A percentile compares a stretch with the other conserved stretches of the same genome.
Evolutionary conservation across 1,140 invertebrate species (phyloP).

Genomic region (Drosophila parabipectinata): DNA sequence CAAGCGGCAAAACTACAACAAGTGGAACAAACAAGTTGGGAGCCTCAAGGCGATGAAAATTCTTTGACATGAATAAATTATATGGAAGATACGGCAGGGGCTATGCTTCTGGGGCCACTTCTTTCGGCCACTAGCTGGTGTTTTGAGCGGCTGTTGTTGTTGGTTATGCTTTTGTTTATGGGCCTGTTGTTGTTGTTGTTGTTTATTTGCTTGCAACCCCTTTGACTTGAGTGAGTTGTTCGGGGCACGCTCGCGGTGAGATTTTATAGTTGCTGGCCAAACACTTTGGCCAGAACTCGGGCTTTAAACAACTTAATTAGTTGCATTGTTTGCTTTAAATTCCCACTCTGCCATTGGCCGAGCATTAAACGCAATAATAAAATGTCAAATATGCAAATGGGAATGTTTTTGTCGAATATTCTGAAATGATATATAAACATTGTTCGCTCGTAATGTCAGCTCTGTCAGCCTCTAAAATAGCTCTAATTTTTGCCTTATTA

Average conservation of each 20-base stretch:
- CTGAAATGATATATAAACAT: conserved; percentile 50
- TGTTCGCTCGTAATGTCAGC: conserved; percentile 21
- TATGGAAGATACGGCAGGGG: conserved; percentile 24
- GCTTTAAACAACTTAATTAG: conserved; percentile 45
- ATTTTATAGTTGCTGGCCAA: conserved; percentile 26
- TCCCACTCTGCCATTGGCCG: background rate
- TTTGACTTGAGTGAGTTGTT: conserved; percentile 45
- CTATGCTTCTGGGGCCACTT: conserved; percentile 26
- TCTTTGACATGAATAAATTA: conserved; percentile 78
- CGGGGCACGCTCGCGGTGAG: conserved; percentile 20
- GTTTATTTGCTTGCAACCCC: conserved; percentile 30
- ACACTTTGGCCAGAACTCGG: conserved; percentile 8
- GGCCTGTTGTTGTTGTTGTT: conserved; percentile 6
- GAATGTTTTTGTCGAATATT: conserved; percentile 12
- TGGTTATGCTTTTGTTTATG: conserved; percentile 25
- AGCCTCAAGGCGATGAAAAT: conserved; percentile 74
- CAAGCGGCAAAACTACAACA: conserved; percentile 57
- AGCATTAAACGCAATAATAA: conserved; percentile 4
- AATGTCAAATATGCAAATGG: conserved; percentile 39
- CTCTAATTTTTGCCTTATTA: conserved; percentile 57
- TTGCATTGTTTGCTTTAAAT: conserved; percentile 43
- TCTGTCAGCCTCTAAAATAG: conserved; percentile 22
- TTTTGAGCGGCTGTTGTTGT: background rate
- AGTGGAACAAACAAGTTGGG: conserved; percentile 52
- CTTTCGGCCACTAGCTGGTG: conserved; percentile 11